These are phyloP conservation scores for Chinchilla lanigera DNA, from an alignment of 2,113 vertebrate genomes.

Conservation along the genomic window DNA sequence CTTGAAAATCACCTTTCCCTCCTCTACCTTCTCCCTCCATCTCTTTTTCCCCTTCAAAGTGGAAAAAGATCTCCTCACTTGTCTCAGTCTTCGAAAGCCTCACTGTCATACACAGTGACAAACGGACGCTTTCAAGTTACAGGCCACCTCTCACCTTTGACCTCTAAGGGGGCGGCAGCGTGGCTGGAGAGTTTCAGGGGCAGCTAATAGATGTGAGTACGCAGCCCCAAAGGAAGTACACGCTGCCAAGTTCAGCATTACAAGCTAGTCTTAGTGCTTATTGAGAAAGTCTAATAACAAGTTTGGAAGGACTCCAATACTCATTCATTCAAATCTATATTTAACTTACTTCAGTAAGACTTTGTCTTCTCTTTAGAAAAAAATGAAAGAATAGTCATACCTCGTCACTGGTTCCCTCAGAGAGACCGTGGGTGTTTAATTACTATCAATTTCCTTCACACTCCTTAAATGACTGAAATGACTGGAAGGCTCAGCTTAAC, in stretches of 20 bases:
- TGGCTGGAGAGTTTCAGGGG: neutral
- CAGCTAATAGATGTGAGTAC: neutral
- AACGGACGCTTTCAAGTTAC: neutral
- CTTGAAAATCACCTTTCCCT: neutral
- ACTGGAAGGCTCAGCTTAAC: neutral
- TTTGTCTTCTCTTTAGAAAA: slow-evolving; percentile 55
- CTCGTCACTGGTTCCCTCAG: slow-evolving; percentile 24
- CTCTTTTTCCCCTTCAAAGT: neutral
- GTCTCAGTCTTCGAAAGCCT: neutral
- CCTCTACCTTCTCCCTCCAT: neutral
- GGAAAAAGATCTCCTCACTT: neutral
- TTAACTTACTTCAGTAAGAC: slow-evolving; percentile 39
- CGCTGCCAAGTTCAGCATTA: neutral
- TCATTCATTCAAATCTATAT: slow-evolving; percentile 46
- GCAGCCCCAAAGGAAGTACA: neutral
- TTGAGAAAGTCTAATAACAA: slow-evolving; percentile 36
- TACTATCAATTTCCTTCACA: neutral
- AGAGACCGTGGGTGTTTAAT: neutral
- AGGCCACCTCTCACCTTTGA: neutral
- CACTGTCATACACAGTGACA: neutral
- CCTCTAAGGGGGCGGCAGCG: neutral
- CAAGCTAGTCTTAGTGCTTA: neutral
- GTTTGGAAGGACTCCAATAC: slow-evolving; percentile 22
- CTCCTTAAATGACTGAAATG: slow-evolving; percentile 25
- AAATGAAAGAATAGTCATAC: neutral